phyloP scores from a whole-genome alignment of 2,888 invertebrate species.

The Rotaria sp. region DNA sequence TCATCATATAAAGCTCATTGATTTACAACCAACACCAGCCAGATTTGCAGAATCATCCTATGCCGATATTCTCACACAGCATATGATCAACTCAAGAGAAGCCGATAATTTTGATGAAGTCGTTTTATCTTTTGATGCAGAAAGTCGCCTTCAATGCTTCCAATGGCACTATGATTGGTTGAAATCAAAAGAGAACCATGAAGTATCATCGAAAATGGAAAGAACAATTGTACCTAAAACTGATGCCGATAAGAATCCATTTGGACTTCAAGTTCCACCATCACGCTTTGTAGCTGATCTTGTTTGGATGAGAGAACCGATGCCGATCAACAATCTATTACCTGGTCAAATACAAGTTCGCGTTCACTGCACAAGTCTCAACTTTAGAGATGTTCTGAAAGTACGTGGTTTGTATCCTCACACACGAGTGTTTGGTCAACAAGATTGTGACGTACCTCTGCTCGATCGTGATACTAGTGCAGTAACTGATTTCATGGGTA shows the following conservation, averaged over 20 bases:
- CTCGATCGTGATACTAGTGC: not conserved
- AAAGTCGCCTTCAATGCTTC: accelerated
- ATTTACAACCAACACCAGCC: not conserved
- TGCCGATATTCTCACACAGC: not conserved
- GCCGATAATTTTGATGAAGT: not conserved
- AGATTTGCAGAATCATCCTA: accelerated
- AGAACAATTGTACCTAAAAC: not conserved
- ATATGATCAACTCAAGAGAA: not conserved
- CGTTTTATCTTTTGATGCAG: not conserved
- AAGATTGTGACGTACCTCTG: not conserved
- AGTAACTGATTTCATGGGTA: not conserved
- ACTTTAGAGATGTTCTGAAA: not conserved
- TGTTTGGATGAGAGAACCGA: not conserved
- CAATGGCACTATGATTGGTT: not conserved
- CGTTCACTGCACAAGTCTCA: not conserved
- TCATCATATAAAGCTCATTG: not conserved
- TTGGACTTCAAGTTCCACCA: not conserved
- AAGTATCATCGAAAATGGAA: not conserved
- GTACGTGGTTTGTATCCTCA: not conserved
- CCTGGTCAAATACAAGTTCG: not conserved
- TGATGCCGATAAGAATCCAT: not conserved
- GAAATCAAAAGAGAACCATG: not conserved
- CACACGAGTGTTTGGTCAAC: not conserved
- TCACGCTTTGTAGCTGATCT: not conserved
- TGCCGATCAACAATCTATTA: accelerated